phyloP scores from a whole-genome alignment of 2,113 vertebrate genomes.

The Gnathonemus longibarbis region DNA sequence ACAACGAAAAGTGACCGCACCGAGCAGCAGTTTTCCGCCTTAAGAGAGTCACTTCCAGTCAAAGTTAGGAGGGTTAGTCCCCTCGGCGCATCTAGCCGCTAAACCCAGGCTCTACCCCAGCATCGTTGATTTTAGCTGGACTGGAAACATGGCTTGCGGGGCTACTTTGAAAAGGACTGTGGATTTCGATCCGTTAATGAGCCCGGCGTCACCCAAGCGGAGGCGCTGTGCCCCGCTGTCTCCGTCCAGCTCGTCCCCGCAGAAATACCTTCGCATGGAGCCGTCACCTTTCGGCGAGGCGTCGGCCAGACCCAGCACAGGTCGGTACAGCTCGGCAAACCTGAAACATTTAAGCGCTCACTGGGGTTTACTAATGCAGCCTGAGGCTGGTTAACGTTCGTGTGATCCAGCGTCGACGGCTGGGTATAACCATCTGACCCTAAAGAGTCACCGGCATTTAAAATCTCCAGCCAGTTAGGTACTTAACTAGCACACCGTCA shows the following conservation, averaged over 20 bases:
- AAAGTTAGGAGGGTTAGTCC: background rate
- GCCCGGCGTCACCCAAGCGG: slow-evolving; percentile 81
- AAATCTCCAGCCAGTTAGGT: background rate
- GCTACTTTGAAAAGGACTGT: slow-evolving; percentile 95
- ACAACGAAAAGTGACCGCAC: background rate
- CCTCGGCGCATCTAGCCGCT: background rate
- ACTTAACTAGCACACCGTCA: background rate
- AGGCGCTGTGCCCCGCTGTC: slow-evolving; percentile 80
- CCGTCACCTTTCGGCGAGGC: slow-evolving; percentile 90
- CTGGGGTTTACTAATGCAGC: background rate
- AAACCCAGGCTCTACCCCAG: background rate
- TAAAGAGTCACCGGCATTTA: background rate
- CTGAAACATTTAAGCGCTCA: background rate
- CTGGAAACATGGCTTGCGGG: slow-evolving; percentile 79
- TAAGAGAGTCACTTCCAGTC: background rate
- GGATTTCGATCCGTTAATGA: slow-evolving; percentile 94
- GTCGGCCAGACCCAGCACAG: slow-evolving; percentile 84
- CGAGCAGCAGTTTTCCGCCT: slow-evolving; percentile 13
- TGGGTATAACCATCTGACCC: background rate
- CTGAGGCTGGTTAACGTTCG: background rate
- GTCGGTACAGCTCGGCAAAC: slow-evolving; percentile 46
- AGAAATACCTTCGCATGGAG: slow-evolving; percentile 91
- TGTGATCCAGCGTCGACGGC: background rate
- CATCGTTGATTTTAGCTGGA: background rate
- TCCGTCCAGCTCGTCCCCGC: slow-evolving; percentile 70